Conservation (phyloP, 2,797 vertebrate species). For the Parotocinclus haroldoi region DNA sequence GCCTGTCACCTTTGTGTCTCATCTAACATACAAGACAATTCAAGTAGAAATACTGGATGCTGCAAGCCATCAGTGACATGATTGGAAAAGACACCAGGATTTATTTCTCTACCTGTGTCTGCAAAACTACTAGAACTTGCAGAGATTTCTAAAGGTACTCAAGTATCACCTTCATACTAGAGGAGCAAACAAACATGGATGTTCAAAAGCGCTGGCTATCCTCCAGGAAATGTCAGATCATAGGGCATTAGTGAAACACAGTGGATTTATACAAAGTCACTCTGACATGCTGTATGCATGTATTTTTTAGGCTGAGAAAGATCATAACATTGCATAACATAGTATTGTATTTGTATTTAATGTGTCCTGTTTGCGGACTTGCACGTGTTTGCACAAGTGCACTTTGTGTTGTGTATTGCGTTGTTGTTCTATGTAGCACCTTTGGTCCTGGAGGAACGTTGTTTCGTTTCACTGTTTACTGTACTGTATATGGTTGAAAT, state of each 20-base stretch:
- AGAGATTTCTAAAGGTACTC: constrained; percentile 17
- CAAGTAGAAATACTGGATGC: constrained; percentile 55
- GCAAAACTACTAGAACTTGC: not conserved
- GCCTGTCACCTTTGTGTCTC: constrained; percentile 44
- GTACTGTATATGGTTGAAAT: too few species aligned
- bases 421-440: too few species aligned
- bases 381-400: too few species aligned
- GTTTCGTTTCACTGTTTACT: too few species aligned
- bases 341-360: too few species aligned
- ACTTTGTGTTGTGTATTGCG: too few species aligned
- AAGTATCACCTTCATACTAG: constrained; percentile 21
- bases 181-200: constrained; percentile 9
- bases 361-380: too few species aligned
- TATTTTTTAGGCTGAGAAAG: constrained; percentile 9
- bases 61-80: constrained; percentile 62
- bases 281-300: constrained; percentile 11
- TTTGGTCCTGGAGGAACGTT: too few species aligned
- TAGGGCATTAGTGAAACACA: constrained; percentile 4
- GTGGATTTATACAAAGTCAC: constrained; percentile 5
- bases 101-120: constrained; percentile 19
- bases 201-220: not conserved
- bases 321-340: too few species aligned
- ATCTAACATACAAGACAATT: constrained; percentile 60
- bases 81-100: constrained; percentile 62
- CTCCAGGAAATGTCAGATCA: constrained; percentile 38